These are phyloP conservation scores for Bacillus rossius DNA, from an alignment of 1,140 invertebrate species.

Conservation along the genomic window DNA sequence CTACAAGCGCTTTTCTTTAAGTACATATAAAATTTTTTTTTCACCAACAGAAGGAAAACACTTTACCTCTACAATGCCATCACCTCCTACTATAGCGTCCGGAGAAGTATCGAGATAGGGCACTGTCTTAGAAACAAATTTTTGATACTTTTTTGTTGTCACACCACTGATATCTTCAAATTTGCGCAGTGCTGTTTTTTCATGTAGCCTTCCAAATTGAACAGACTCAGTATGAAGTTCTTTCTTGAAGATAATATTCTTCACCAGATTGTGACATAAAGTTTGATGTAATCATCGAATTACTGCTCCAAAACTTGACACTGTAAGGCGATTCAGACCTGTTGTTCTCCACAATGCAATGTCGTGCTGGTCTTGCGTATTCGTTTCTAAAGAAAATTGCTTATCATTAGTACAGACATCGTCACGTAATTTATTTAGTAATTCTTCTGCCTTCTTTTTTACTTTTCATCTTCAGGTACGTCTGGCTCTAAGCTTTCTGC, in stretches of 20 bases:
- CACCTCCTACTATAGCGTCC: constrained; percentile 19
- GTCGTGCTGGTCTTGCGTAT: background rate
- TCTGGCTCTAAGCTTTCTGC: background rate
- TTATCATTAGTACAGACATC: background rate
- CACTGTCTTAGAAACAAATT: constrained; percentile 15
- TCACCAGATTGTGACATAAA: background rate
- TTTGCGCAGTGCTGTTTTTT: constrained; percentile 6
- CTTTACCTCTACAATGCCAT: constrained; percentile 25
- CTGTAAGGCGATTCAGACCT: background rate
- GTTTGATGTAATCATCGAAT: background rate
- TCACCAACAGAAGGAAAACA: constrained; percentile 9
- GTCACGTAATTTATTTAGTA: background rate
- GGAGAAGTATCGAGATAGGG: constrained; percentile 18
- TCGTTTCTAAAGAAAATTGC: background rate
- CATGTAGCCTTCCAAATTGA: constrained; percentile 1
- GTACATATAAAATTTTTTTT: too few relatives aligned
- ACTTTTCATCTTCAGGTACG: background rate
- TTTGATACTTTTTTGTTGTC: constrained; percentile 13
- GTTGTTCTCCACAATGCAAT: background rate
- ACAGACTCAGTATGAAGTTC: background rate
- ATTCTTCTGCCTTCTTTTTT: background rate
- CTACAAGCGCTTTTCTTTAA: too few relatives aligned
- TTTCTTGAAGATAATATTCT: background rate
- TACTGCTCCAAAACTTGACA: constrained; percentile 5
- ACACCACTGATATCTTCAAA: background rate